Evolutionary conservation across 1,140 invertebrate genomes (phyloP).

Genomic region (Dendrolimus kikuchii): DNA sequence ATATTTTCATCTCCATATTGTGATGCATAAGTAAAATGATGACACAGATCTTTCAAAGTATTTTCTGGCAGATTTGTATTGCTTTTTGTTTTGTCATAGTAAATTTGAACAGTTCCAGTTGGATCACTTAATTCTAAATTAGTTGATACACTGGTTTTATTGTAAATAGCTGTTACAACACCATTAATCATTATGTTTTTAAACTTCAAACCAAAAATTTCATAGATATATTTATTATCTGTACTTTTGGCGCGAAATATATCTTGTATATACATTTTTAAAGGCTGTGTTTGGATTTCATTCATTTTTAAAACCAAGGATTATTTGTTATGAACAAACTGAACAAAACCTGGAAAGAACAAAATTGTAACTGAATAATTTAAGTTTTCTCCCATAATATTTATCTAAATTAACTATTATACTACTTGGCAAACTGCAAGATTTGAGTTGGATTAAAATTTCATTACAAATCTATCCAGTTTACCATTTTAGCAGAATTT

Average conservation of each 20-base stretch:
- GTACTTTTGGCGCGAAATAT: conserved; percentile 48
- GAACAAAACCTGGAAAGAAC: not conserved
- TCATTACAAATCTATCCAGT: no score
- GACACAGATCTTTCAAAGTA: conserved; percentile 29
- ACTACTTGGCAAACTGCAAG: no score
- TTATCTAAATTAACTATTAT: no score
- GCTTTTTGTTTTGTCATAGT: conserved; percentile 42
- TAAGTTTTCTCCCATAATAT: no score
- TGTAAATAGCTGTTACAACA: conserved; percentile 42
- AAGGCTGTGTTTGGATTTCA: conserved; percentile 32
- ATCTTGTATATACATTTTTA: conserved; percentile 61
- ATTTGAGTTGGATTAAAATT: no score
- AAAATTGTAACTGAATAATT: no score
- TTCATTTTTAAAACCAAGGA: conserved; percentile 13
- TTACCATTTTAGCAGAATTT: no score
- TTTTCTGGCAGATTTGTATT: conserved; percentile 22
- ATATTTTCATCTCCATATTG: conserved; percentile 31
- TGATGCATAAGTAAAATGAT: conserved; percentile 27
- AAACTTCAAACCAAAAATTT: conserved; percentile 46
- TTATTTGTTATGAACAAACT: not conserved
- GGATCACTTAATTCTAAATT: conserved; percentile 54
- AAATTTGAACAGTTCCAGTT: conserved; percentile 48
- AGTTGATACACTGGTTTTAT: conserved; percentile 23
- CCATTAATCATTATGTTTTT: conserved; percentile 63
- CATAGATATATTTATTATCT: conserved; percentile 52